Evolutionary conservation across 2,113 vertebrate species (phyloP), one percentile per base, ranked within the genome.

Genomic region (Salvelinus fontinalis): DNA sequence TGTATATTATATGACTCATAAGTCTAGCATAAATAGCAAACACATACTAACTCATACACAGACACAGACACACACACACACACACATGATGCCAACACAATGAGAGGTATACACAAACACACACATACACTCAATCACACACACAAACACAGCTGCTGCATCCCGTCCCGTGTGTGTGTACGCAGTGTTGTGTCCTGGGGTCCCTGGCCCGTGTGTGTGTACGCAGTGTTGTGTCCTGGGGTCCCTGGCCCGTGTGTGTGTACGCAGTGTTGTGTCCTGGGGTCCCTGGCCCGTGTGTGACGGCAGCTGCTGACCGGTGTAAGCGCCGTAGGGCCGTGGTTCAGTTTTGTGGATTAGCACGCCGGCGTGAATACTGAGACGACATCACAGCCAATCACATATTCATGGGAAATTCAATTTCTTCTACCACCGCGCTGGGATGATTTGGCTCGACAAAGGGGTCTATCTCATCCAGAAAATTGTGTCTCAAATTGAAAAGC

Each of bases 401-500:
- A 90, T 90, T 90, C 89, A 91, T 87, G 75, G 76, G 70, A 89
- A 90, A 91, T 90, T 84, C 75, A 79, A 87, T 93, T 91, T 86
- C 85, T 34, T 80, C 73, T 44, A 44, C 82, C 79, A 85, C 79
- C 77, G 75, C 75, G 73, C 77, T 76, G 74, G 77, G 81, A 73
- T 84, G 88, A 90, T 84, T 89, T 86, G 83, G 44, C 80, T 75
- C 76, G 29, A 34, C 16, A 24, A 8, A 24, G 72, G 72, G 71
- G 75, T 83, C 80, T 74, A 79, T 86, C 78, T 84, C 74, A 16
- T 75, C 78, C 74, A 2, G 39, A 2, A 75, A 89, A 91, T 85
- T 87, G 86, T 81, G 78, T 83, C 78, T 85, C 74, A 89, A 91
- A 92, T 90, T 87, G 90, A 88, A 92, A 91, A 79, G 80, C 78